phyloP scores from a whole-genome alignment of 2,888 invertebrate species.

The Eretmocerus hayati region DNA sequence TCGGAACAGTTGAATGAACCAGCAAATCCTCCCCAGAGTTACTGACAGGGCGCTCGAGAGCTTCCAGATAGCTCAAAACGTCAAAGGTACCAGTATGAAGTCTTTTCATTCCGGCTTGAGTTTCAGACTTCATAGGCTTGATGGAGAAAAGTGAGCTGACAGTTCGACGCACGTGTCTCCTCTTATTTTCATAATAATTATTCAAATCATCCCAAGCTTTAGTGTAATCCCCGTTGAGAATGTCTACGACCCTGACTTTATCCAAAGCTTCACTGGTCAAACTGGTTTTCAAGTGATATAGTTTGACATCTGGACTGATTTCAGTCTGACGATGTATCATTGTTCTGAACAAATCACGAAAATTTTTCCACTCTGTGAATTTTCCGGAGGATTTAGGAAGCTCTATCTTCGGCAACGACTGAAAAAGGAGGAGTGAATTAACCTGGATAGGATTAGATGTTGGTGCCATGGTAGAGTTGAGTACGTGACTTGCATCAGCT shows the following conservation, averaged over 20 bases:
- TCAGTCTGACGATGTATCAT: background rate
- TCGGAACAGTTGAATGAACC: background rate
- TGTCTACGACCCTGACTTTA: background rate
- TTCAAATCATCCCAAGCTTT: background rate
- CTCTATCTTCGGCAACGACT: background rate
- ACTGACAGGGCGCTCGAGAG: background rate
- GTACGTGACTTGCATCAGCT: background rate
- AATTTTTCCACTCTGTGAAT: background rate
- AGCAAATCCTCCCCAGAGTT: background rate
- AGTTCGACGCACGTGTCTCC: background rate
- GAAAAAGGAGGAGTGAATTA: background rate
- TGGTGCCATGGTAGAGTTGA: too few relatives aligned
- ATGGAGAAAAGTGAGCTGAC: background rate
- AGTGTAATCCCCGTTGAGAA: background rate
- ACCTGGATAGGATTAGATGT: too few relatives aligned
- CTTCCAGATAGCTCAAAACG: background rate
- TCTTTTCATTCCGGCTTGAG: background rate
- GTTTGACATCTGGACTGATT: background rate
- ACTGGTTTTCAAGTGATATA: background rate
- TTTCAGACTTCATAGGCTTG: background rate
- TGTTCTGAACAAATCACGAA: background rate
- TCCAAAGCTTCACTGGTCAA: background rate
- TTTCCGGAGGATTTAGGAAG: background rate
- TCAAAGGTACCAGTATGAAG: background rate
- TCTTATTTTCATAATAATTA: background rate